phyloP scores from a whole-genome alignment of 2,797 vertebrate species.

The Epinephelus coioides region DNA sequence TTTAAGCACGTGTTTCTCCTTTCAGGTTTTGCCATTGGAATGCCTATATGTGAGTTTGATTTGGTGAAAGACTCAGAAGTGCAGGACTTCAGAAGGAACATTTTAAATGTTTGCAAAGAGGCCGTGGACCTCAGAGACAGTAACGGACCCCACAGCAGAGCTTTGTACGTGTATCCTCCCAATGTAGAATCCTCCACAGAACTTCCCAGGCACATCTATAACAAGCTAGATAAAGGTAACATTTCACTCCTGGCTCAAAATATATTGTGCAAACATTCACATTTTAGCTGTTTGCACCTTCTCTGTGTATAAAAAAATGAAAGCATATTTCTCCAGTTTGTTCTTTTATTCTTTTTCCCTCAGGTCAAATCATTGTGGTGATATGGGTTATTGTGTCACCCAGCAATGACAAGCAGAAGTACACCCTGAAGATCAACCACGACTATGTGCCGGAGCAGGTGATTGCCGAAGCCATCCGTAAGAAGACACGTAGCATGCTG shows the following conservation, averaged over 20 bases:
- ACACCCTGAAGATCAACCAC: slow-evolving; percentile 98
- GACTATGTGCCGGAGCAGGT: slow-evolving; percentile 98
- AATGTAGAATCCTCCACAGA: slow-evolving; percentile 96
- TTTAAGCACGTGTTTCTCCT: slow-evolving; percentile 2
- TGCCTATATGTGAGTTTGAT: slow-evolving; percentile 99
- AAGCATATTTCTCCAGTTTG: background rate
- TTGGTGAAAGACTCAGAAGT: slow-evolving; percentile 99
- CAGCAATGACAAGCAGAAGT: slow-evolving; percentile 99
- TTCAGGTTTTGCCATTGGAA: slow-evolving; percentile 97
- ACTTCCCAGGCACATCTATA: slow-evolving; percentile 97
- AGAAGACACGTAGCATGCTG: slow-evolving; percentile 98
- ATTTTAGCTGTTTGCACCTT: background rate
- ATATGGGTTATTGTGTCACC: slow-evolving; percentile 99
- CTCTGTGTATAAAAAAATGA: background rate
- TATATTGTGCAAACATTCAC: background rate
- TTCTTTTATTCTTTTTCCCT: slow-evolving; percentile 22
- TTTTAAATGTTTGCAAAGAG: slow-evolving; percentile 98
- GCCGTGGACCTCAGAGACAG: slow-evolving; percentile 96
- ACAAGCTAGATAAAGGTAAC: slow-evolving; percentile 98
- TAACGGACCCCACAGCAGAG: slow-evolving; percentile 94
- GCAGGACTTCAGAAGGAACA: slow-evolving; percentile 98
- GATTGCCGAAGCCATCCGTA: slow-evolving; percentile 98
- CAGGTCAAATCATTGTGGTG: slow-evolving; percentile 99
- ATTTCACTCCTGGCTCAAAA: background rate
- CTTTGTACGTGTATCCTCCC: slow-evolving; percentile 97